Evolutionary conservation across 2,888 invertebrate species (phyloP).

Genomic region (Drosophila neotestacea): DNA sequence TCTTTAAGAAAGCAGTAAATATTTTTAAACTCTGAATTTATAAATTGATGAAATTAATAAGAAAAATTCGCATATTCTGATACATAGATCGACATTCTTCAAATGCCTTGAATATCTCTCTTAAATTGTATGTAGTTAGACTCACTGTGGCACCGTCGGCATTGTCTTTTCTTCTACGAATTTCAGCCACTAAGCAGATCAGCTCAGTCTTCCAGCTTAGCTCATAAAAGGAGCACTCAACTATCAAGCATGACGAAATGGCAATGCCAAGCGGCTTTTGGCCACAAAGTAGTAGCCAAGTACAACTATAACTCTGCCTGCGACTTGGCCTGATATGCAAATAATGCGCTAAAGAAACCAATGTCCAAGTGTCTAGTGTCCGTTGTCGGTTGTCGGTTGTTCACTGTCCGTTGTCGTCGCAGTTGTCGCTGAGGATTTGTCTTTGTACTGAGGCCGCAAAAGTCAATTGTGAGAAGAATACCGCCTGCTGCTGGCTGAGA

Average conservation of each 20-base stretch:
- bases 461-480: slow-evolving; percentile 72
- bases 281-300: slow-evolving; percentile 51
- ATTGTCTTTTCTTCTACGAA: slow-evolving; percentile 70
- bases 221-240: slow-evolving; percentile 78
- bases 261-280: slow-evolving; percentile 69
- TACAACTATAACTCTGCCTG: slow-evolving; percentile 18
- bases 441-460: slow-evolving; percentile 73
- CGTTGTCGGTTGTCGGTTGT: slow-evolving; percentile 42
- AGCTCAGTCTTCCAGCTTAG: slow-evolving; percentile 44
- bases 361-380: slow-evolving; percentile 44
- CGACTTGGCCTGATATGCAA: slow-evolving; percentile 62
- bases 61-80: not conserved
- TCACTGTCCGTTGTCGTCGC: slow-evolving; percentile 43
- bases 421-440: slow-evolving; percentile 67
- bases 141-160: slow-evolving; percentile 58
- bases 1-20: no score
- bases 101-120: not conserved
- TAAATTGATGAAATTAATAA: not conserved
- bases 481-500: slow-evolving; percentile 56
- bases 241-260: slow-evolving; percentile 80
- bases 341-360: slow-evolving; percentile 62
- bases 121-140: slow-evolving; percentile 2
- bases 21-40: no score
- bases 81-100: not conserved
- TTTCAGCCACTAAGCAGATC: slow-evolving; percentile 40